Base-by-base conservation (phyloP, 30 jellyfish, hydroid and myxozoan species). In the Turritopsis dohrnii region DNA sequence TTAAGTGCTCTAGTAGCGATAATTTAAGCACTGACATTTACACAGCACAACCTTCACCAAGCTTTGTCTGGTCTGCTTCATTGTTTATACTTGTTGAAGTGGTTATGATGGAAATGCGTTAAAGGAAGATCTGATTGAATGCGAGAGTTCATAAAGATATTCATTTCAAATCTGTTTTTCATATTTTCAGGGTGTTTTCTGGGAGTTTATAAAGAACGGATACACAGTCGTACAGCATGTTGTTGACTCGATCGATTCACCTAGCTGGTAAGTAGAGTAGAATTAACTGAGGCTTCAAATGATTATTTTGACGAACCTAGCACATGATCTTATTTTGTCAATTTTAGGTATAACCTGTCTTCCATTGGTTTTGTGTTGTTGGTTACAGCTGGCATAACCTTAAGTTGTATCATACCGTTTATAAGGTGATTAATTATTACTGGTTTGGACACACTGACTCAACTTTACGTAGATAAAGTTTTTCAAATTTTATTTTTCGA, bases 341-440 rank as follows among this genome's bases (percentile, higher is more conserved):
- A 16, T 54, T 54, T 83, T 83, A 91, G 97, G 96, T 73, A 76
- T 82, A 87, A 94, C 76, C 87, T 96, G 8, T 66, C 86, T 1
- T 88, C 98, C 29, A 69, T 93, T 29, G 76, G 77, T 8, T 84
- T 82, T 53, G 66, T 89, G 25, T 71, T 89, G n/a, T 30, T 93
- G 65, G 28, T 93, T 25, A 52, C 88, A 27, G 84, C 81, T 21
- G 81, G 88, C 1, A 71, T 93, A 23, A 83, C 84, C 66, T 77
- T 85, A 52, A 84, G 96, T 30, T 89, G 87, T 25, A 69, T 93
- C 16, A 77, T 93, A 21, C 98, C 98, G 16, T 54, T 88, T 53
- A 74, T 85, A 21, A 82, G 94, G 98, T 93, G 66, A 71, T 90
- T 7, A 69, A 23, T 23, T 60, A 60, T 60, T 60, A 18, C n/a